A percentile compares a stretch with the other conserved stretches of the same genome.
These are phyloP conservation scores for Drosophila recens DNA, from an alignment of 2,888 invertebrate genomes.

Conservation along the genomic window DNA sequence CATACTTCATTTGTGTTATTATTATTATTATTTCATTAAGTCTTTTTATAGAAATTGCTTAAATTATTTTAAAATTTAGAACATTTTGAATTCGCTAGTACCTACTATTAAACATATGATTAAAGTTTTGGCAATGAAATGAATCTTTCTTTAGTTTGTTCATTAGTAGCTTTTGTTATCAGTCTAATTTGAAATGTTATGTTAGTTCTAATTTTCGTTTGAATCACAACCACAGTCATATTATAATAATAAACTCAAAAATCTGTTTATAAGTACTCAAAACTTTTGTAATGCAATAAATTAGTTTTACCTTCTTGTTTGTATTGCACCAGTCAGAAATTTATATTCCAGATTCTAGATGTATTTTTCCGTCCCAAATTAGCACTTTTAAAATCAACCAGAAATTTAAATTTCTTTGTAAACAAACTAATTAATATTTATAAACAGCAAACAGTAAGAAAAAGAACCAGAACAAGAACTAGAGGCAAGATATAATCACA, in stretches of 20 bases:
- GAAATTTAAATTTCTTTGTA: conserved; percentile 63
- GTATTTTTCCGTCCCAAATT: conserved; percentile 54
- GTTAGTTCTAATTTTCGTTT: background rate
- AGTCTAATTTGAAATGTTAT: background rate
- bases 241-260: background rate
- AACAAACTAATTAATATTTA: conserved; percentile 77
- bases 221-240: background rate
- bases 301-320: conserved; percentile 6
- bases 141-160: background rate
- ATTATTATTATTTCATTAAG: no score
- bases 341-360: conserved; percentile 54
- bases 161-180: background rate
- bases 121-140: background rate
- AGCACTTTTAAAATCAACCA: conserved; percentile 48
- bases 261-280: background rate
- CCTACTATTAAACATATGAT: background rate
- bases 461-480: background rate
- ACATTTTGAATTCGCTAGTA: no score
- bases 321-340: conserved; percentile 37
- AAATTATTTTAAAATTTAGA: no score
- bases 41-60: no score
- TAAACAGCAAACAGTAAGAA: conserved; percentile 42
- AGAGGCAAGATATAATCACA: conserved; percentile 29
- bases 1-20: no score
- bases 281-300: background rate